Conservation (phyloP, 2,797 vertebrate species). For the Chrysocyon brachyurus region DNA sequence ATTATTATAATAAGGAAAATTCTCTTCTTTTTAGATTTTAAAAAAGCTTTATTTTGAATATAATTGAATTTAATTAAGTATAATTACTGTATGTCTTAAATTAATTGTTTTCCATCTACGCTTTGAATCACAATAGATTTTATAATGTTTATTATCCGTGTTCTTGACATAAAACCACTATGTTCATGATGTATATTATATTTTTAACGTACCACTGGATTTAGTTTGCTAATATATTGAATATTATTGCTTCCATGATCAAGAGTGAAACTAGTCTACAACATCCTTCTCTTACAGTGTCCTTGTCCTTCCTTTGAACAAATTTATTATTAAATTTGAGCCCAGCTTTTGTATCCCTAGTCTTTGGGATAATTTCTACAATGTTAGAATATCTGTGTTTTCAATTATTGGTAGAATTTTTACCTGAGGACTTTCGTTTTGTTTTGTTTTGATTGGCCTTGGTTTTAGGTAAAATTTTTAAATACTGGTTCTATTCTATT, state of each 20-base stretch:
- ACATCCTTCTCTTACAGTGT: not conserved
- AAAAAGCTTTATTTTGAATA: not conserved
- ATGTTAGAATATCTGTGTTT: not conserved
- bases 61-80: not conserved
- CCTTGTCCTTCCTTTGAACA: not conserved
- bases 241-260: not conserved
- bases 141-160: not conserved
- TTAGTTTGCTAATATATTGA: not conserved
- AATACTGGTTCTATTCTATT: not conserved
- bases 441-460: not conserved
- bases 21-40: not conserved
- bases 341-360: not conserved
- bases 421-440: not conserved
- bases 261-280: not conserved
- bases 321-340: not conserved
- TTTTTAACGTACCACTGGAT: not conserved
- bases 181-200: not conserved
- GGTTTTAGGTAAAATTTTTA: not conserved
- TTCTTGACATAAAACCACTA: not conserved
- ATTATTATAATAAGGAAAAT: not conserved
- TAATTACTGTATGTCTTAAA: not conserved
- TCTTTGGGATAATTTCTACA: not conserved
- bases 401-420: slow-evolving; percentile 2
- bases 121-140: not conserved
- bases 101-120: not conserved